Evolutionary conservation across 2,113 vertebrate genomes (phyloP), one percentile per base, ranked within the genome.

Genomic region (Nanorana parkeri): DNA sequence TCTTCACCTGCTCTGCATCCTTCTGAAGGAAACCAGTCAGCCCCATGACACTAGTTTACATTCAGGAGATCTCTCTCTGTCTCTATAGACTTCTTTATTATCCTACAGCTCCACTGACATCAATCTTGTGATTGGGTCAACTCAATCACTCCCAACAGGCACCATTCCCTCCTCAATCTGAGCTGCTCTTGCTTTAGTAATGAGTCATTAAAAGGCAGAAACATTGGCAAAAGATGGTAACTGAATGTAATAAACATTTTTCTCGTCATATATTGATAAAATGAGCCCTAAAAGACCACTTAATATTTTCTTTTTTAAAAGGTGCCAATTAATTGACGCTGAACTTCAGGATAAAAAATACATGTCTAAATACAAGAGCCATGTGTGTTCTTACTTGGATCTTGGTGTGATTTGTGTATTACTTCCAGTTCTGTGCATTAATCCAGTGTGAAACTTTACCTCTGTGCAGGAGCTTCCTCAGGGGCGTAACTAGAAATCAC

Each of bases 111-210:
- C n/a, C 71, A 6, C 54, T 74, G 54, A 74, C 71, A 60, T 74
- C 71, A 74, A 32, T 74, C 71, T 60, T 74, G 20, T 60, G 71
- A 74, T 74, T 58, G 71, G 71, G 71, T 74, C 71, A 74, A 58
- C 20, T 58, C 71, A 58, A 74, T 74, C 71, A 56, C 71, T 58
- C 71, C 71, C 26, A 54, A 32, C 16, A 17, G 71, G 24, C 71
- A 29, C 54, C 13, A 36, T 74, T 71, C 21, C 71, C 54, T 47
- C 69, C 17, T 11, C 69, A 54, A 28, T 17, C 16, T 17, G 17
- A 54, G 1, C 24, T n/a, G 26, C 52, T 32, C 17, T 2, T 56
- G 23, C 28, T 19, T 47, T 17, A 11, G 8, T 56, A 55, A 17
- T 54, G 69, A 23, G 55, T 56, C 5, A 26, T 72, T 72, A 29